Evolutionary conservation across 2,888 invertebrate species (phyloP), one percentile per base, ranked within the genome.

Genomic region (Bimastos eiseni): DNA sequence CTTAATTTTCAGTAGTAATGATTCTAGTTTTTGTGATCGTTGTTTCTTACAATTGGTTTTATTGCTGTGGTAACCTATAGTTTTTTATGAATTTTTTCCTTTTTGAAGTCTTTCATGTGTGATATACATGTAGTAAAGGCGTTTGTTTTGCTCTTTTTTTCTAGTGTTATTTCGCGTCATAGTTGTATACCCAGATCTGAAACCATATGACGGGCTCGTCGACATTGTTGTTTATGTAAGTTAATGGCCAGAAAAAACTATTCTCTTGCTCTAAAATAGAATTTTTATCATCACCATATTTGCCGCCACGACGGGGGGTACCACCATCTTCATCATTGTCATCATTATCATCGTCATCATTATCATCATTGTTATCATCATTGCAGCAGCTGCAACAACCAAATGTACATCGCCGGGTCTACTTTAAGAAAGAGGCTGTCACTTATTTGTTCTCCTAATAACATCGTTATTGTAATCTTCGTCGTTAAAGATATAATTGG

Each of bases 301-400:
- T 41, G 30, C 24, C 89, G 19, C n/a, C 89, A 89, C 89, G 21
- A 4, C 89, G 21, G 2, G 41, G 19, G 33, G 89, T 55, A 38
- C 36, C 89, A 89, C 38, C 84, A 38, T 89, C 49, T 38, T 89
- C 89, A 89, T 89, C 89, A 89, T 83, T 34, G 89, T n/a, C 89
- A 83, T 91, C 41, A 91, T 84, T 44, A 86, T 34, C 83, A 89
- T 38, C 90, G 34, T 90, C 90, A 90, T 15, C 90, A 90, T 49
- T 70, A 88, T 90, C 21, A 55, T 90, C 70, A 21, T 49, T 6
- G 3, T 15, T 6, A 49, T 24, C 49, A 24, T 3, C 49, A 49
- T 24, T 24, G 1, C 41, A 6, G 15, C 41, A 41, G 41, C 41
- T 15, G 15, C 15, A 6, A 41, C 41, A 6, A 41, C 41, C 41